A percentile compares a stretch with the other conserved stretches of the same genome.
Evolutionary conservation across 2,113 vertebrate genomes (phyloP).

Genomic region (Leptobrachium leishanense): DNA sequence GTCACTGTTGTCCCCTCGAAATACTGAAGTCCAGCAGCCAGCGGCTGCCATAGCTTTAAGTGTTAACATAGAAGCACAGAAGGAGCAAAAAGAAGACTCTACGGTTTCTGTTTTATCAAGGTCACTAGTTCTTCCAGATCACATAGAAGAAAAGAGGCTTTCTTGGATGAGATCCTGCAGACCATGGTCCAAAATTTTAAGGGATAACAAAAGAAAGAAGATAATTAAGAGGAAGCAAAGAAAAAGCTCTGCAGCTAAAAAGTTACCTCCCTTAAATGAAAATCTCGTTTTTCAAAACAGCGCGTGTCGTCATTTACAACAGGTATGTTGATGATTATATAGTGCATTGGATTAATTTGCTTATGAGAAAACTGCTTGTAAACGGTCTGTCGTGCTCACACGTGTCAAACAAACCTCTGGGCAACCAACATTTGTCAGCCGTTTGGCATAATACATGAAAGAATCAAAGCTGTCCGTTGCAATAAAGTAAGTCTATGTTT

Average conservation of each 20-base stretch:
- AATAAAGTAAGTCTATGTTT: too few relatives aligned
- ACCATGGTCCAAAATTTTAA: constrained; percentile 76
- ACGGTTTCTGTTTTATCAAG: neutral
- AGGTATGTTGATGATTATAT: too few relatives aligned
- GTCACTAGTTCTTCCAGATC: constrained; percentile 55
- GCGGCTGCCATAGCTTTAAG: neutral
- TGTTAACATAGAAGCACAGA: neutral
- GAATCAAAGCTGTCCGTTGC: too few relatives aligned
- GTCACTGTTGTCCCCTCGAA: neutral
- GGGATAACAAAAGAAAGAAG: constrained; percentile 69
- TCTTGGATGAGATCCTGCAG: constrained; percentile 78
- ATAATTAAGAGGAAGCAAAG: constrained; percentile 50
- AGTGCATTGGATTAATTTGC: too few relatives aligned
- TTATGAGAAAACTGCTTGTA: too few relatives aligned
- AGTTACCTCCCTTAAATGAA: constrained; percentile 68
- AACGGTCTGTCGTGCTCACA: too few relatives aligned
- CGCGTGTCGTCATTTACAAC: constrained; percentile 68
- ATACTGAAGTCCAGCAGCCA: neutral
- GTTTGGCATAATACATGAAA: too few relatives aligned
- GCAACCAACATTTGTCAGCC: too few relatives aligned
- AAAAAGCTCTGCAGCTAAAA: constrained; percentile 51
- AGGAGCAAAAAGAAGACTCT: constrained; percentile 1
- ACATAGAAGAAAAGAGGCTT: constrained; percentile 75
- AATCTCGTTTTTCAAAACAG: constrained; percentile 68
- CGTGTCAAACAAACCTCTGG: too few relatives aligned